These are phyloP conservation scores for Okapia johnstoni DNA, from an alignment of 2,113 vertebrate genomes.

Conservation along the genomic window DNA sequence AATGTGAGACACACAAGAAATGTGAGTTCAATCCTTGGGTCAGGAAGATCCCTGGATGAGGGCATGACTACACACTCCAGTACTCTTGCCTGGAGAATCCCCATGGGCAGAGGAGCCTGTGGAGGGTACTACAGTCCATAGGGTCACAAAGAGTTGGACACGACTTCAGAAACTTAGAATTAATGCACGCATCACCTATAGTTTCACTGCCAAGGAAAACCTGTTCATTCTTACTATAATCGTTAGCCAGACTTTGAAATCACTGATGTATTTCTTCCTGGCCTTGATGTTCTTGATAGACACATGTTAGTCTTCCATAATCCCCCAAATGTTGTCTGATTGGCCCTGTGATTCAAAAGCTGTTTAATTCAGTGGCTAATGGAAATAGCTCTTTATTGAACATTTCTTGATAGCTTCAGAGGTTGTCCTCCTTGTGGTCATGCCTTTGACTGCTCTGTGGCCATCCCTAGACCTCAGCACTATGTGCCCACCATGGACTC, in stretches of 20 bases:
- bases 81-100: no score
- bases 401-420: slow-evolving; percentile 27
- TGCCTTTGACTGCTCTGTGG: slow-evolving; percentile 43
- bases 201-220: slow-evolving; percentile 14
- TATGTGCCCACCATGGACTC: neutral
- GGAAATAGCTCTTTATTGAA: slow-evolving; percentile 1
- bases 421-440: slow-evolving; percentile 32
- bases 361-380: slow-evolving; percentile 2
- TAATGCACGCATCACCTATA: neutral
- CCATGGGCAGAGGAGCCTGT: no score
- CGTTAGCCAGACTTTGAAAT: neutral
- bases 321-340: slow-evolving; percentile 23
- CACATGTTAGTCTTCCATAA: slow-evolving; percentile 20
- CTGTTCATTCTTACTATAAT: slow-evolving; percentile 21
- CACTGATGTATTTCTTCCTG: slow-evolving; percentile 41
- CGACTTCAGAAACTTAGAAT: no score
- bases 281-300: slow-evolving; percentile 42
- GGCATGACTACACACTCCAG: no score
- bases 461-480: slow-evolving; percentile 50
- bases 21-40: no score
- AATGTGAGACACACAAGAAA: no score
- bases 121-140: no score
- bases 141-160: no score
- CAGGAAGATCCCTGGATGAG: no score
- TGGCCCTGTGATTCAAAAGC: no score